Evolutionary conservation across 1,140 invertebrate genomes (phyloP).

Genomic region (Elymnias hypermnestra): DNA sequence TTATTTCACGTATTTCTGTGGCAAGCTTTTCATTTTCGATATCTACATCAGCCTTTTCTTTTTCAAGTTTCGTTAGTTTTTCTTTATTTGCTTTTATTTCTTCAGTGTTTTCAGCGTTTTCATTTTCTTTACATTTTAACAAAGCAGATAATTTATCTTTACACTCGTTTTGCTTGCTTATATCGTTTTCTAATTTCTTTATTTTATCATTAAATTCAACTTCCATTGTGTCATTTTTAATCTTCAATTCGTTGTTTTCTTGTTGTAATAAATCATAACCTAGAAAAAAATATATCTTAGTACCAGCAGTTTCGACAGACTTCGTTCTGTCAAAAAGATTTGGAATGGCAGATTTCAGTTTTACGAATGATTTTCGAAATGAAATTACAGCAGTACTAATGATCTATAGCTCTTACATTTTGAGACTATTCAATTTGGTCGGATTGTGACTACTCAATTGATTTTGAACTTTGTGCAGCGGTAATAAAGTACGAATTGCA

Average conservation of each 20-base stretch:
- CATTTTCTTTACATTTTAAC: slow-evolving; percentile 21
- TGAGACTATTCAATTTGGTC: too few relatives aligned
- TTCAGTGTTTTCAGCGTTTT: slow-evolving; percentile 20
- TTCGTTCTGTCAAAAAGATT: too few relatives aligned
- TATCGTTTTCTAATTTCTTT: slow-evolving; percentile 23
- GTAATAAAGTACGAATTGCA: too few relatives aligned
- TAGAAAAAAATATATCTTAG: slow-evolving; percentile 18
- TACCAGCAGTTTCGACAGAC: too few relatives aligned
- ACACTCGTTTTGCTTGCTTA: slow-evolving; percentile 21
- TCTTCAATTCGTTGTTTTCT: slow-evolving; percentile 33
- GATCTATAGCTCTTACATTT: too few relatives aligned
- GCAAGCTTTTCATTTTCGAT: slow-evolving; percentile 24
- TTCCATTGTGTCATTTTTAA: slow-evolving; percentile 29
- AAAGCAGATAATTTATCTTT: slow-evolving; percentile 20
- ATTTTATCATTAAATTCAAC: slow-evolving; percentile 25
- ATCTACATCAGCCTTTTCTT: slow-evolving; percentile 11
- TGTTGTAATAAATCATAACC: slow-evolving; percentile 23
- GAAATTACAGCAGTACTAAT: too few relatives aligned
- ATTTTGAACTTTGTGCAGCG: too few relatives aligned
- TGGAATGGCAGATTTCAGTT: too few relatives aligned
- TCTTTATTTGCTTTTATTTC: slow-evolving; percentile 22
- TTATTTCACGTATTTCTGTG: slow-evolving; percentile 14
- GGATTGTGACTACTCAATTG: too few relatives aligned
- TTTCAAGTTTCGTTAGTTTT: slow-evolving; percentile 18
- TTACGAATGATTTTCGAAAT: too few relatives aligned